phyloP scores from a whole-genome alignment of 2,888 invertebrate genomes.

The Eudemis profundana region DNA sequence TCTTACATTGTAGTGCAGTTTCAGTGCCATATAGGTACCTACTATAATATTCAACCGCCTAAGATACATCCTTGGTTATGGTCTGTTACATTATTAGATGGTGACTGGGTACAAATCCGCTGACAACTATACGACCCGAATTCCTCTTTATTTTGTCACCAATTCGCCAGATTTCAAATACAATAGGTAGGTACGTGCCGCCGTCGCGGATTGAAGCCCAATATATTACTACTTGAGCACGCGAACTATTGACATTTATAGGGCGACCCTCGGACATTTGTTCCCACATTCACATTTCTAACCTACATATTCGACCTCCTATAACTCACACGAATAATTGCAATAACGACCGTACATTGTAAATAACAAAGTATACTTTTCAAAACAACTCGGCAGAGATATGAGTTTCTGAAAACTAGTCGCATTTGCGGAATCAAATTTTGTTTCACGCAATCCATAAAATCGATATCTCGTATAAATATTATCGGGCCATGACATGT shows the following conservation, averaged over 20 bases:
- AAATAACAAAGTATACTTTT: neutral
- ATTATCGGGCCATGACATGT: constrained; percentile 58
- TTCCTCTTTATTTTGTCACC: neutral
- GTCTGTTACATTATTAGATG: neutral
- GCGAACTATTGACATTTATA: constrained; percentile 34
- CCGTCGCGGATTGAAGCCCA: neutral
- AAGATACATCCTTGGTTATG: no score
- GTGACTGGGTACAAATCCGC: neutral
- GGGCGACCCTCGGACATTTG: constrained; percentile 9
- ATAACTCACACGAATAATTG: neutral
- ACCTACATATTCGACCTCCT: neutral
- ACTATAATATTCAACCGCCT: no score
- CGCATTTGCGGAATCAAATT: constrained; percentile 28
- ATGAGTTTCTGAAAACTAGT: neutral
- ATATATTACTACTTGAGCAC: constrained; percentile 35
- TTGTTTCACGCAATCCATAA: constrained; percentile 30
- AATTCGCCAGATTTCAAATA: constrained; percentile 16
- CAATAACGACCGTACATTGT: neutral
- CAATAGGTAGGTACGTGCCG: constrained; percentile 8
- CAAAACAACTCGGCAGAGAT: neutral
- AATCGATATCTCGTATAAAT: constrained; percentile 42
- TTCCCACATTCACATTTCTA: constrained; percentile 13
- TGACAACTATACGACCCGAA: neutral
- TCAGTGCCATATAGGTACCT: no score
- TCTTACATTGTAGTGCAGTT: no score